Evolutionary conservation across 2,888 invertebrate species (phyloP).

Genomic region (Stenolophus ochropezus): DNA sequence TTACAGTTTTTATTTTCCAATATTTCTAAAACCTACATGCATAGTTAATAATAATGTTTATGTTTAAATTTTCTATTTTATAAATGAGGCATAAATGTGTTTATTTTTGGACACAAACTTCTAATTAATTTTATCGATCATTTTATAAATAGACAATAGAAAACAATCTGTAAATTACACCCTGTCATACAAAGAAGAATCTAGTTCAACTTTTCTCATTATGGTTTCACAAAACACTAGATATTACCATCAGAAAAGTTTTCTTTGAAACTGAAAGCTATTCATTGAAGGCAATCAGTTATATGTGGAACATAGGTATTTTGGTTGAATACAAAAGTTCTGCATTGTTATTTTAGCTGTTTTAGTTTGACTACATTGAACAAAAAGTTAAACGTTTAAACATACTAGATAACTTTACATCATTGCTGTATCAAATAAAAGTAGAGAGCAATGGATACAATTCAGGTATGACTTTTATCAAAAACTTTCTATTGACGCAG

Average conservation of each 20-base stretch:
- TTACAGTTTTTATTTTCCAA: too few species aligned
- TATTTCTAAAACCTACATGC: too few species aligned
- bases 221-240: neutral
- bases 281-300: neutral
- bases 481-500: too few species aligned
- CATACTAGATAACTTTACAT: neutral
- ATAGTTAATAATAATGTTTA: too few species aligned
- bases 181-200: neutral
- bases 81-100: neutral
- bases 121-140: neutral
- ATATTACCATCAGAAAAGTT: neutral
- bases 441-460: neutral
- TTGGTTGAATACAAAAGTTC: neutral
- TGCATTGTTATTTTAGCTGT: neutral
- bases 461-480: neutral
- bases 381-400: neutral
- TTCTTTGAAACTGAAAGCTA: neutral
- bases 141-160: neutral
- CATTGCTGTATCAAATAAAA: neutral
- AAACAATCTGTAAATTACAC: neutral
- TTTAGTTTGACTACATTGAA: neutral
- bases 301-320: neutral
- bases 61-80: neutral
- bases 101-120: neutral
- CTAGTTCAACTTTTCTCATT: constrained; percentile 2